Evolutionary conservation across 2,888 invertebrate genomes (phyloP), one percentile per base, ranked within the genome.

Genomic region (Aspidiotus destructor): DNA sequence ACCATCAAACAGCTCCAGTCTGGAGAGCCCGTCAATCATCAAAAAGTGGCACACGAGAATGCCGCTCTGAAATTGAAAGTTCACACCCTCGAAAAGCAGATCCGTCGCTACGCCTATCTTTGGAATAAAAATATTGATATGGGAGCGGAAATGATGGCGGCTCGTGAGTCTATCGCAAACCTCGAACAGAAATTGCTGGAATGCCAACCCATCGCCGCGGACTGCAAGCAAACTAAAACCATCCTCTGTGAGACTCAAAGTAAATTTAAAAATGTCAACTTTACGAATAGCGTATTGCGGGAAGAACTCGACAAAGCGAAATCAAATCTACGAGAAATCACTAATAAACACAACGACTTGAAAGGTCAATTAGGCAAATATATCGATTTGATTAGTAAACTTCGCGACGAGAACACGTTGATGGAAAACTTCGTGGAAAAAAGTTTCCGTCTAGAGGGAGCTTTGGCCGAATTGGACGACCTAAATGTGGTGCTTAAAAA

Each of bases 391-490:
- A 48, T 65, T 1, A 40, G 48, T 11, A 44, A 48, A 9, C 60
- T 65, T 28, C 54, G 55, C 11, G 58, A 65, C n/a, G 65, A 65
- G 40, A 65, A 65, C 52, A 60, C 65, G 1, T 65, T 58, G 7
- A 65, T 65, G 65, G 65, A 65, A 28, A 17, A 48, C 2, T 65
- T 65, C 48, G 58, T 65, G 11, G 65, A 65, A 44, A 65, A 65
- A 40, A 65, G 65, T n/a, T 65, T 65, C 15, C 65, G 65, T n/a
- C 48, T 65, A 9, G 65, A 65, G 28, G 65, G 65, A 10, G 65
- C 65, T 13, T n/a, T 65, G 11, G 65, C 65, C n/a, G 65, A 65
- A 44, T 58, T 65, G 3, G 65, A 65, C 13, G 65, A 65, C 11
- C 17, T 65, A 13, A 65, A 65, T 42, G 65, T 65, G 0, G 60